A percentile compares a stretch with the other conserved stretches of the same genome.
Conservation (phyloP, 2,797 vertebrate species). For the Falco concolor region DNA sequence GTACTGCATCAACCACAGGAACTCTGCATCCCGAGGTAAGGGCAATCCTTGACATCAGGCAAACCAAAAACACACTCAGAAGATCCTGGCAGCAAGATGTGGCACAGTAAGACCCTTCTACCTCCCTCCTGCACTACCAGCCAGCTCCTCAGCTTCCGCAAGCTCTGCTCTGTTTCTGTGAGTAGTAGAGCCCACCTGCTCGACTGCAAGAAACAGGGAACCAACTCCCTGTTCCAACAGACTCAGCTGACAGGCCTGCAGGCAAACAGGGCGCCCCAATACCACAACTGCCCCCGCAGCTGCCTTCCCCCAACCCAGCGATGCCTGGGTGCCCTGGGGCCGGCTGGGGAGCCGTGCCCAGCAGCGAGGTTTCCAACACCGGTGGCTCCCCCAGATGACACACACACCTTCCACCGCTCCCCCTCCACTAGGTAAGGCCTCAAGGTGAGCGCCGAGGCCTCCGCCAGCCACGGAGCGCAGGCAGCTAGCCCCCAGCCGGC, state of each 20-base stretch:
- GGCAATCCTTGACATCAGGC: background rate
- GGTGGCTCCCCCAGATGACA: rapidly evolving
- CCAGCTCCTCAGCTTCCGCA: background rate
- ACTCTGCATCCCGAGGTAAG: rapidly evolving
- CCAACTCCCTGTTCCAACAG: too few relatives aligned
- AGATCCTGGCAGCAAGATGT: rapidly evolving
- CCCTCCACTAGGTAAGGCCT: too few relatives aligned
- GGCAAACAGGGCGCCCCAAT: rapidly evolving
- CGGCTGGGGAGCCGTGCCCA: too few relatives aligned
- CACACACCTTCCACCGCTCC: rapidly evolving
- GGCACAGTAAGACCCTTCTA: background rate
- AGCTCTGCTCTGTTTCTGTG: too few relatives aligned
- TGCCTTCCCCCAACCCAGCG: rapidly evolving
- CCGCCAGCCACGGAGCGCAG: too few relatives aligned
- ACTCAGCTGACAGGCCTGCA: rapidly evolving
- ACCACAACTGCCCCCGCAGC: too few relatives aligned
- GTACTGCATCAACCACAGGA: background rate
- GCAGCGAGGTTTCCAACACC: background rate
- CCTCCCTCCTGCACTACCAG: background rate
- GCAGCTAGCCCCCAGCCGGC: too few relatives aligned
- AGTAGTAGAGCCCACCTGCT: background rate
- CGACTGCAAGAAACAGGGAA: rapidly evolving
- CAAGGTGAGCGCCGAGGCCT: too few relatives aligned
- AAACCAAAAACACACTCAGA: rapidly evolving
- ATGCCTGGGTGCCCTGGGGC: too few relatives aligned